Evolutionary conservation across 2,113 vertebrate genomes (phyloP).

Genomic region (Zosterops pallidus): DNA sequence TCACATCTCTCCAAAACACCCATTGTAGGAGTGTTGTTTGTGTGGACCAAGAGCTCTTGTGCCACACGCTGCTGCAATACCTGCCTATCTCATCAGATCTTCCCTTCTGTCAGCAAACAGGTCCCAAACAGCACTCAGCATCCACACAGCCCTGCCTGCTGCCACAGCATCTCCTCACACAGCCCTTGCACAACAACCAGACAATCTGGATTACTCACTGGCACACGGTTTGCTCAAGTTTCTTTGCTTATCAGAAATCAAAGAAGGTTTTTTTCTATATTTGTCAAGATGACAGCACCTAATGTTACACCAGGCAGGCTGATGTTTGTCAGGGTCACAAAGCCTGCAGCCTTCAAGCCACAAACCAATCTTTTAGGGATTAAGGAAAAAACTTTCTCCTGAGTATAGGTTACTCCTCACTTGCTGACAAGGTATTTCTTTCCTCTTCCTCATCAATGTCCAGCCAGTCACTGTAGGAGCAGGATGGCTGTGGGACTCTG

Average conservation of each 20-base stretch:
- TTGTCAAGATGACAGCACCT: not conserved
- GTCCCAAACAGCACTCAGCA: not conserved
- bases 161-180: not conserved
- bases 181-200: constrained; percentile 6
- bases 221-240: not conserved
- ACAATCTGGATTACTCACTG: not conserved
- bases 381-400: not conserved
- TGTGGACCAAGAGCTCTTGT: not conserved
- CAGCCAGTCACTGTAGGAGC: not conserved
- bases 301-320: not conserved
- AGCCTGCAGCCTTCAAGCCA: not conserved
- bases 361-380: not conserved
- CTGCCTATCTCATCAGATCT: not conserved
- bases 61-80: not conserved
- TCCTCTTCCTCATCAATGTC: not conserved
- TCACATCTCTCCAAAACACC: not conserved
- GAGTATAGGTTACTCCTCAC: not conserved
- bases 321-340: not conserved
- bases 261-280: not conserved
- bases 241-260: not conserved
- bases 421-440: not conserved
- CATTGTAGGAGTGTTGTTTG: not conserved
- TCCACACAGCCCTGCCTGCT: not conserved
- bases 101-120: constrained; percentile 34
- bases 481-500: not conserved